phyloP scores from a whole-genome alignment of 2,797 vertebrate species.

The Sebastes taczanowskii region DNA sequence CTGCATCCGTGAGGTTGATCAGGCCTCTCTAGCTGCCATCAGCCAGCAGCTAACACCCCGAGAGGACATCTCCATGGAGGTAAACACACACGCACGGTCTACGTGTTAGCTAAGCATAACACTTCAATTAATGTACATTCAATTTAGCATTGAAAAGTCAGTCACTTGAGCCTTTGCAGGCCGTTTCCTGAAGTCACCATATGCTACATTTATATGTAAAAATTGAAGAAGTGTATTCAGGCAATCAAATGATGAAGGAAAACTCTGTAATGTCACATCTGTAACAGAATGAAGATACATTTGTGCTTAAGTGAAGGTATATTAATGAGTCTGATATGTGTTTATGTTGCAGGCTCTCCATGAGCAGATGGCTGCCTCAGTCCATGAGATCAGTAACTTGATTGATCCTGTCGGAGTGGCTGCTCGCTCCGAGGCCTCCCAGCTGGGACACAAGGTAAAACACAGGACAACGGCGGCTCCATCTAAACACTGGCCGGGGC shows the following conservation, averaged over 20 bases:
- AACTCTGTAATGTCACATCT: not conserved
- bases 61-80: slow-evolving; percentile 98
- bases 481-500: not conserved
- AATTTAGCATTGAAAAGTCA: not conserved
- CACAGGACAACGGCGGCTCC: not conserved
- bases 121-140: not conserved
- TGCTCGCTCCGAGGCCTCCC: slow-evolving; percentile 92
- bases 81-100: slow-evolving; percentile 28
- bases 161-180: too few relatives aligned
- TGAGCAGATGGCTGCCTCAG: slow-evolving; percentile 95
- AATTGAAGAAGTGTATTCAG: not conserved
- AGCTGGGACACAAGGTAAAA: slow-evolving; percentile 95
- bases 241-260: too few relatives aligned
- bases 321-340: not conserved
- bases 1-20: slow-evolving; percentile 95
- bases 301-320: not conserved
- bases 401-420: slow-evolving; percentile 94
- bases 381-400: slow-evolving; percentile 96
- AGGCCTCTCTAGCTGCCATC: slow-evolving; percentile 95
- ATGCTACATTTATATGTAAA: too few relatives aligned
- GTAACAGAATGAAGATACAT: not conserved
- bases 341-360: slow-evolving; percentile 87
- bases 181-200: too few relatives aligned
- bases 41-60: slow-evolving; percentile 94
- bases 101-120: too few relatives aligned